These are phyloP conservation scores for Oreocharis arfaki DNA, from an alignment of 2,113 vertebrate species.

Conservation along the genomic window DNA sequence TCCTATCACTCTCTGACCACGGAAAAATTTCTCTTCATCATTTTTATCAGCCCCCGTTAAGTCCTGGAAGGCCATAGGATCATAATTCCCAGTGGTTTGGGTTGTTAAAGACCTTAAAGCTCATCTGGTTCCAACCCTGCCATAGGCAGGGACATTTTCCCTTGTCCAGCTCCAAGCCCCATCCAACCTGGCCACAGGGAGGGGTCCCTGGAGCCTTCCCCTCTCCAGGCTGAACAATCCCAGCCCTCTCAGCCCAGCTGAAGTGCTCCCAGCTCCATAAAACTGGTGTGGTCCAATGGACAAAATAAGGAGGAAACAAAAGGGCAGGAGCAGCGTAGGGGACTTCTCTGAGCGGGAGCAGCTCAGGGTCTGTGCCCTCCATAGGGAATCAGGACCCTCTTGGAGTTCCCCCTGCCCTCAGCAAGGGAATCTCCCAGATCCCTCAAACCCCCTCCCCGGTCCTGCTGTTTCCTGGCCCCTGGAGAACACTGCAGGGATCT, in stretches of 20 bases:
- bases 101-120: neutral
- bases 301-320: neutral
- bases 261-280: neutral
- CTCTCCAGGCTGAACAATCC: neutral
- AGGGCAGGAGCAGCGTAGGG: fast-evolving
- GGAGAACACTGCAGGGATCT: neutral
- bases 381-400: neutral
- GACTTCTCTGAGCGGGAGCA: neutral
- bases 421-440: neutral
- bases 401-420: neutral
- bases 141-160: neutral
- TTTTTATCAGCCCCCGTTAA: neutral
- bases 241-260: neutral
- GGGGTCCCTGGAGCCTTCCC: neutral
- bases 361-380: neutral
- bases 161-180: neutral
- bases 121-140: neutral
- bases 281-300: neutral
- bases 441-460: too few species aligned
- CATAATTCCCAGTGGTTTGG: neutral
- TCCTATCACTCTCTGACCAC: neutral
- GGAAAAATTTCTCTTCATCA: neutral
- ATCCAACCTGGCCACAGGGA: neutral
- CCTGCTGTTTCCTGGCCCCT: neutral
- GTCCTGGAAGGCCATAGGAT: neutral